These are phyloP conservation scores for Herpetotheres cachinnans DNA, from an alignment of 2,113 vertebrate genomes.

Conservation along the genomic window DNA sequence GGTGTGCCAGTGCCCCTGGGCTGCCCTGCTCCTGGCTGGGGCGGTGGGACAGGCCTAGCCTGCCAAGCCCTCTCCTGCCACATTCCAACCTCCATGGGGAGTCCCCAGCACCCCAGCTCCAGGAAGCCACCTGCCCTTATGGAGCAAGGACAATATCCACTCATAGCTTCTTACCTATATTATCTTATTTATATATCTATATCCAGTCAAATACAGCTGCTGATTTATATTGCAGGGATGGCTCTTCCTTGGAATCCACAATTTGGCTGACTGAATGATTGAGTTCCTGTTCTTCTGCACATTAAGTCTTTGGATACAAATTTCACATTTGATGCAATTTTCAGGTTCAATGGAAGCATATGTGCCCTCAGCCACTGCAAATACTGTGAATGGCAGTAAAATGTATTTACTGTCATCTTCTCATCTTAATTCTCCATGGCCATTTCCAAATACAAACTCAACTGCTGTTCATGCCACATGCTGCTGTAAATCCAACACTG, in stretches of 20 bases:
- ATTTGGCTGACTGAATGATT: background rate
- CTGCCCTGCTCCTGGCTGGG: background rate
- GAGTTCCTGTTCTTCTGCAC: background rate
- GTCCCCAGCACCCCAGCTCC: fast-evolving
- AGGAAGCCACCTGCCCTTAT: background rate
- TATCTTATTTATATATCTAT: background rate
- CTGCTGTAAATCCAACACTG: background rate
- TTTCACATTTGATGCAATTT: background rate
- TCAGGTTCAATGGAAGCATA: background rate
- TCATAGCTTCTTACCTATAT: background rate
- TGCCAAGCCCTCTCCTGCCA: background rate
- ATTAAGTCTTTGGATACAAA: background rate
- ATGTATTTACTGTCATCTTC: background rate
- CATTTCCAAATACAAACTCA: background rate
- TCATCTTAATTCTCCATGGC: background rate
- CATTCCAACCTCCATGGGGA: no score
- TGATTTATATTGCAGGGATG: background rate
- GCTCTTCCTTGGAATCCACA: background rate
- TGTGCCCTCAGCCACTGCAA: background rate
- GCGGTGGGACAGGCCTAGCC: background rate
- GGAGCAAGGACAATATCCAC: background rate
- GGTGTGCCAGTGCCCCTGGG: background rate
- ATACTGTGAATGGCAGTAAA: background rate
- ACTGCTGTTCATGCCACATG: background rate
- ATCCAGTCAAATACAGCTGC: background rate